Conservation (phyloP, 2,113 vertebrate genomes). For the Lates calcarifer region DNA sequence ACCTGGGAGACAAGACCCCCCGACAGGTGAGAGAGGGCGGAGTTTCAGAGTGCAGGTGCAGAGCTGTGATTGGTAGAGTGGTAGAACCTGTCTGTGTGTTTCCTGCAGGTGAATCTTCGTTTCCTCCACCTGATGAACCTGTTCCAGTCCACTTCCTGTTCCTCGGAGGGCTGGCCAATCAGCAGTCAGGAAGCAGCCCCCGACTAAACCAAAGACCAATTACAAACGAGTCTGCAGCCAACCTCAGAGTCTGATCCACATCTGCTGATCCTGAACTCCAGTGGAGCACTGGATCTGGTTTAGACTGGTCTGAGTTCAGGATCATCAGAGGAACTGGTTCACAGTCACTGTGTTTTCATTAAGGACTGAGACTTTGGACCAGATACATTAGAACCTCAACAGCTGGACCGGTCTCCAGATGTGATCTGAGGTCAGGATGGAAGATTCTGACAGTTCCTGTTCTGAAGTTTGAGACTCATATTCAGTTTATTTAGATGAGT, state of each 20-base stretch:
- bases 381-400: too few species aligned
- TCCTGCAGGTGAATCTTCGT: slow-evolving; percentile 87
- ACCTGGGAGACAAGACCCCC: slow-evolving; percentile 90
- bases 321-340: too few species aligned
- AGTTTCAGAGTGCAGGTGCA: background rate
- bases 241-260: background rate
- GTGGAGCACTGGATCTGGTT: background rate
- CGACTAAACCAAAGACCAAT: slow-evolving; percentile 65
- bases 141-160: slow-evolving; percentile 88
- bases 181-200: slow-evolving; percentile 80
- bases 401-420: too few species aligned
- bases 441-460: too few species aligned
- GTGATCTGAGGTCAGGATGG: too few species aligned
- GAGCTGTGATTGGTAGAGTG: background rate
- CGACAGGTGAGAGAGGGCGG: slow-evolving; percentile 82
- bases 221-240: background rate
- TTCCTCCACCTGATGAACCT: slow-evolving; percentile 91
- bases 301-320: background rate
- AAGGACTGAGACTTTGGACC: too few species aligned
- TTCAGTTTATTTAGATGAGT: too few species aligned
- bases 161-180: slow-evolving; percentile 78
- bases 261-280: background rate
- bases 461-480: too few species aligned
- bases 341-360: too few species aligned
- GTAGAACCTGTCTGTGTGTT: too few species aligned